Conservation (phyloP, 2,113 vertebrate species). For the Laticauda laticaudata region DNA sequence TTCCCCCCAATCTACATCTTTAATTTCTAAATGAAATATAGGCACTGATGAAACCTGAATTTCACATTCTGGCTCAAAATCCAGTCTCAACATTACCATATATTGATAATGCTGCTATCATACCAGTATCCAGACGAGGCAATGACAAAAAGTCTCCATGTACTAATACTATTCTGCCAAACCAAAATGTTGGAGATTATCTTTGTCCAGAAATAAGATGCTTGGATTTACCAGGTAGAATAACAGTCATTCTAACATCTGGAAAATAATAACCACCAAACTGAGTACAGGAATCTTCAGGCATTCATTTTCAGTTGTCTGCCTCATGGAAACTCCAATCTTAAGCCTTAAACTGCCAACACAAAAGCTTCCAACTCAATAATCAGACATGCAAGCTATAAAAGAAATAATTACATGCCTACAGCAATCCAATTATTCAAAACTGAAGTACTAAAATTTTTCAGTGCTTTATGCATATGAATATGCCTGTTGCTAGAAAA, state of each 20-base stretch:
- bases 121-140: background rate
- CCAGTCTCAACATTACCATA: background rate
- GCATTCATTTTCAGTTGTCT: background rate
- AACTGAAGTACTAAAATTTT: background rate
- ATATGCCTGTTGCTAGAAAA: background rate
- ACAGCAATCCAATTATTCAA: background rate
- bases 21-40: background rate
- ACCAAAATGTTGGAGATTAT: background rate
- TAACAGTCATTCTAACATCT: background rate
- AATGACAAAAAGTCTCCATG: background rate
- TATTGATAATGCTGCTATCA: background rate
- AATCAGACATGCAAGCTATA: background rate
- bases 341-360: background rate
- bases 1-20: background rate
- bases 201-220: background rate
- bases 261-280: background rate
- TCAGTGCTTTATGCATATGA: background rate
- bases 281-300: background rate
- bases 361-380: background rate
- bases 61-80: background rate
- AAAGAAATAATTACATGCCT: background rate
- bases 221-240: background rate
- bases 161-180: background rate
- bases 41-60: background rate
- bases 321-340: background rate